Conservation (phyloP, 2,888 invertebrate species). For the Ectropis crepuscularia region DNA sequence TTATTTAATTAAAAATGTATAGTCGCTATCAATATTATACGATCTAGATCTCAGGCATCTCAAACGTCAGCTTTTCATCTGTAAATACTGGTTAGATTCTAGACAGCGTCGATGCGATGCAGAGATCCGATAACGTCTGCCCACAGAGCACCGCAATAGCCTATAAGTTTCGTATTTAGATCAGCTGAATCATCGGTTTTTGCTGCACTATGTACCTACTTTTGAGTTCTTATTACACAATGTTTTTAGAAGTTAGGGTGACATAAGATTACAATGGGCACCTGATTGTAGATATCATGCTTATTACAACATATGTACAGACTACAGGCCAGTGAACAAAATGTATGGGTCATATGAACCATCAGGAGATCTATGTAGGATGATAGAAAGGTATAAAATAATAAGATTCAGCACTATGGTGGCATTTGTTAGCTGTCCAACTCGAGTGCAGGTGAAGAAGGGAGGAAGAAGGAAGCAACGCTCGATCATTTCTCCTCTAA, state of each 20-base stretch:
- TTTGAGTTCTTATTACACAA: not conserved
- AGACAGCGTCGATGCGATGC: constrained; percentile 40
- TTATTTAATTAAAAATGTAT: constrained; percentile 12
- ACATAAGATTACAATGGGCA: too few species aligned
- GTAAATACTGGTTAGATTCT: constrained; percentile 40
- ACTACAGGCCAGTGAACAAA: too few species aligned
- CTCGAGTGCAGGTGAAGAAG: too few species aligned
- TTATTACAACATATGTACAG: not conserved
- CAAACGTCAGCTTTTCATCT: constrained; percentile 29
- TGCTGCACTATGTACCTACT: constrained; percentile 13
- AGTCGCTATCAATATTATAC: constrained; percentile 12
- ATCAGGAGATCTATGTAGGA: too few species aligned
- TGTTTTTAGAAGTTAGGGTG: too few species aligned
- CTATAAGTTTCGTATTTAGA: constrained; percentile 21
- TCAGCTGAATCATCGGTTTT: constrained; percentile 31
- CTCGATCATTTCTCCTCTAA: too few species aligned
- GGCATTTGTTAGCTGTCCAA: too few species aligned
- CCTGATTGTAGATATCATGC: not conserved
- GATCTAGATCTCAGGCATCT: constrained; percentile 21
- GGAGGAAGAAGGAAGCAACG: too few species aligned
- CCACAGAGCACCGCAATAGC: constrained; percentile 19
- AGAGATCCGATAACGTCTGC: constrained; percentile 37
- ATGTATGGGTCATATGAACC: too few species aligned
- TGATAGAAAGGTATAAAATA: too few species aligned
- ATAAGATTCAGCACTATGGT: too few species aligned